Percentiles rank a stretch among this genome's conserved stretches.
These are phyloP conservation scores for Drosophila cardini DNA, from an alignment of 1,140 invertebrate genomes.

Conservation along the genomic window DNA sequence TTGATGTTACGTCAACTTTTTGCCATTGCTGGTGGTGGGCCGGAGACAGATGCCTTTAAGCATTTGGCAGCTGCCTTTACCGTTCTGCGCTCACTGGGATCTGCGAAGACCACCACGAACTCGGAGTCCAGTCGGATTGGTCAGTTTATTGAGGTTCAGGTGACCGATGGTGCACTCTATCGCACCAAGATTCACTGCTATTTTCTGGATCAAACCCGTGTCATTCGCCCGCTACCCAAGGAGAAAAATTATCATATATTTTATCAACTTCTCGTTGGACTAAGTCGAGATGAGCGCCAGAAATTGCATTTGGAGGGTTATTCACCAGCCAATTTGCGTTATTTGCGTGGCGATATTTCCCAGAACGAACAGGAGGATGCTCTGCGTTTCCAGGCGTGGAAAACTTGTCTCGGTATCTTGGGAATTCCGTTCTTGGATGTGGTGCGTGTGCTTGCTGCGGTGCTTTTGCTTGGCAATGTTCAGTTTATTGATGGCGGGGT, in stretches of 20 bases:
- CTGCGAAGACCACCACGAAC: constrained; percentile 95
- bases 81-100: constrained; percentile 94
- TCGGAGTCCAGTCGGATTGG: constrained; percentile 97
- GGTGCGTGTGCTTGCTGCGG: constrained; percentile 94
- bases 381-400: constrained; percentile 93
- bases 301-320: constrained; percentile 94
- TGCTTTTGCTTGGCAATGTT: constrained; percentile 95
- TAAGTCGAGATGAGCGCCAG: constrained; percentile 93
- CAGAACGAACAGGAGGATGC: constrained; percentile 92
- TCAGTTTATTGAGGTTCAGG: constrained; percentile 98
- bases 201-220: constrained; percentile 95
- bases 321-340: constrained; percentile 91
- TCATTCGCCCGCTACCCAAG: constrained; percentile 92
- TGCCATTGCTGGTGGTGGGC: constrained; percentile 96
- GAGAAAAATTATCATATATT: constrained; percentile 99
- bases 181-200: constrained; percentile 98
- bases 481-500: constrained; percentile 91
- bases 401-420: constrained; percentile 93
- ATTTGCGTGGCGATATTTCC: constrained; percentile 90
- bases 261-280: constrained; percentile 97
- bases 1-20: constrained; percentile 94
- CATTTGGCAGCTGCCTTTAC: constrained; percentile 97
- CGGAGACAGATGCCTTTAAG: constrained; percentile 98
- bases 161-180: constrained; percentile 97
- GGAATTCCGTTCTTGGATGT: constrained; percentile 98